Evolutionary conservation across 2,113 vertebrate species (phyloP).

Genomic region (Indri indri): DNA sequence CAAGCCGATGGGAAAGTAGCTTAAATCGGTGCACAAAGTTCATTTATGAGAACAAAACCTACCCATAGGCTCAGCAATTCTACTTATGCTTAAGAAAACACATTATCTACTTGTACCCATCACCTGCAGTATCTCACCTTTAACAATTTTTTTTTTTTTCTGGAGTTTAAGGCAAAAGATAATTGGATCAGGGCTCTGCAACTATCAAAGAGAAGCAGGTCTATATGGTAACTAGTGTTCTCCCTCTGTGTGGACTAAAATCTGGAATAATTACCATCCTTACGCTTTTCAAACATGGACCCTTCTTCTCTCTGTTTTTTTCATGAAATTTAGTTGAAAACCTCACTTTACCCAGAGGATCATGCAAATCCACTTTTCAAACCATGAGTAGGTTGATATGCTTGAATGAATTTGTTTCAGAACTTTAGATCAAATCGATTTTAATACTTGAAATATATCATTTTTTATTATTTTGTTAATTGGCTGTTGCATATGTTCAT

Average conservation of each 20-base stretch:
- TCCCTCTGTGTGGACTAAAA: background rate
- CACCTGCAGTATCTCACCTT: background rate
- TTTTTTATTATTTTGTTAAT: background rate
- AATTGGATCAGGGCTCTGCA: background rate
- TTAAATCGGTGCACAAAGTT: background rate
- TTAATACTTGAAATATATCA: background rate
- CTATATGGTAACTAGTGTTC: background rate
- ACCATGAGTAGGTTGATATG: background rate
- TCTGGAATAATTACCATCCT: background rate
- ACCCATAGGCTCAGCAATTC: background rate
- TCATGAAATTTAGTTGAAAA: constrained; percentile 6
- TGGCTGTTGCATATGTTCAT: background rate
- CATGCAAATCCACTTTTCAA: background rate
- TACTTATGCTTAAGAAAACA: background rate
- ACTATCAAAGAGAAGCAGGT: background rate
- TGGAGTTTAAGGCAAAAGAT: constrained; percentile 23
- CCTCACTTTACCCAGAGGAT: background rate
- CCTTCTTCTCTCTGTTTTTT: background rate
- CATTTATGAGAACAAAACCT: background rate
- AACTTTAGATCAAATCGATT: background rate
- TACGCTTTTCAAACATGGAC: background rate
- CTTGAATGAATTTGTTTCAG: constrained; percentile 7
- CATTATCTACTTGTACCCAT: background rate
- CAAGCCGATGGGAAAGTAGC: background rate
- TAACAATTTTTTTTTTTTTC: background rate